phyloP scores from a whole-genome alignment of 2,113 vertebrate species.

The Hirundichthys speculiger region DNA sequence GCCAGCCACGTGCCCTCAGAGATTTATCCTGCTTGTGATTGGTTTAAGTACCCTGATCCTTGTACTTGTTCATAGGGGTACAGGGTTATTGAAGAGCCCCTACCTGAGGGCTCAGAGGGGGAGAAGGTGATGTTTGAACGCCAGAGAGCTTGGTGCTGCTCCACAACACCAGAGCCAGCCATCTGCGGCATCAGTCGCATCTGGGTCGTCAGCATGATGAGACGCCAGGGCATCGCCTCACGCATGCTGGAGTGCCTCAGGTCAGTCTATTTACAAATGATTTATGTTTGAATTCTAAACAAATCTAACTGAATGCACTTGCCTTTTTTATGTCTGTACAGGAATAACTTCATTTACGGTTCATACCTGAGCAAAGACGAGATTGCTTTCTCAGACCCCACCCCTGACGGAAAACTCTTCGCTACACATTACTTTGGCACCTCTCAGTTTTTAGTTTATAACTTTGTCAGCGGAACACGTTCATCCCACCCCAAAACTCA shows the following conservation, averaged over 20 bases:
- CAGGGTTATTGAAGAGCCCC: slow-evolving; percentile 93
- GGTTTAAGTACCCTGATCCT: background rate
- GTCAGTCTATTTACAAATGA: slow-evolving; percentile 66
- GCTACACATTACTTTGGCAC: slow-evolving; percentile 96
- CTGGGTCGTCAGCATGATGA: slow-evolving; percentile 98
- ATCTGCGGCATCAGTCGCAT: slow-evolving; percentile 98
- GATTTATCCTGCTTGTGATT: background rate
- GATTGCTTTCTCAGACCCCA: slow-evolving; percentile 98
- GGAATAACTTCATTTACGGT: slow-evolving; percentile 97
- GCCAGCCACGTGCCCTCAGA: background rate
- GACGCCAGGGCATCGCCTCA: slow-evolving; percentile 92
- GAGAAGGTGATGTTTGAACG: slow-evolving; percentile 95
- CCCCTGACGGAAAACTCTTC: slow-evolving; percentile 97
- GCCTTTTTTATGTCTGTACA: slow-evolving; percentile 60
- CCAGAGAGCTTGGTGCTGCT: slow-evolving; percentile 98
- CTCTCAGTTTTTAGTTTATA: slow-evolving; percentile 97
- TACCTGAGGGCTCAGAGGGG: slow-evolving; percentile 88
- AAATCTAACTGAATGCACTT: background rate
- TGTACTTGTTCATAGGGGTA: slow-evolving; percentile 83
- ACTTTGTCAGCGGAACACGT: slow-evolving; percentile 90
- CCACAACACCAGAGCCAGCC: slow-evolving; percentile 91
- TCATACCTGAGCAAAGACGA: slow-evolving; percentile 97
- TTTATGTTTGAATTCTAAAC: background rate
- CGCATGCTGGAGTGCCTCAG: slow-evolving; percentile 97
- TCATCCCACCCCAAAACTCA: slow-evolving; percentile 50